phyloP scores from a whole-genome alignment of 2,888 invertebrate genomes.

The Orgyia antiqua region DNA sequence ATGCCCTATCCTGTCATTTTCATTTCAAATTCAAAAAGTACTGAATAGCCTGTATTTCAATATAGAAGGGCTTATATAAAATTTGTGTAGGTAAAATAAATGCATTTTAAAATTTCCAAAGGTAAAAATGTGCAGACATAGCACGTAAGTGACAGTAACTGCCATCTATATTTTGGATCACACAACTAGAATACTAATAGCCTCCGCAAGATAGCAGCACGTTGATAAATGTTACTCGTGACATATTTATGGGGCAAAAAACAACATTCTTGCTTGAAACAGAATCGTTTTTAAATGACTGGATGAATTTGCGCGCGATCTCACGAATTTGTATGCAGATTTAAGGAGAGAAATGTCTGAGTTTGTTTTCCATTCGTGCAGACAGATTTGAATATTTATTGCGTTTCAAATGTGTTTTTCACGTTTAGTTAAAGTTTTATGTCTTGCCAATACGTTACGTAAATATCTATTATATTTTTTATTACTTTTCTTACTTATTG shows the following conservation, averaged over 20 bases:
- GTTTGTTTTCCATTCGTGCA: slow-evolving; percentile 61
- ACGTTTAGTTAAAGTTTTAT: slow-evolving; percentile 10
- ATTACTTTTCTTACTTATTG: too few species aligned
- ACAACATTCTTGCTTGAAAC: slow-evolving; percentile 60
- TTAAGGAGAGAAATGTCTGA: slow-evolving; percentile 65
- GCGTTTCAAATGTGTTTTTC: slow-evolving; percentile 37
- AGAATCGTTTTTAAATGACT: slow-evolving; percentile 73
- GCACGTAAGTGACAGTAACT: slow-evolving; percentile 37
- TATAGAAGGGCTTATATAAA: too few species aligned
- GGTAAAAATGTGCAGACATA: too few species aligned
- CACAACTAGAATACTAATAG: slow-evolving; percentile 33
- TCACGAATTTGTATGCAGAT: slow-evolving; percentile 72
- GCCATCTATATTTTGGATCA: slow-evolving; percentile 47
- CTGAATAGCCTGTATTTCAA: too few species aligned
- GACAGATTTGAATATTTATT: slow-evolving; percentile 57
- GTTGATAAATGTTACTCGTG: slow-evolving; percentile 46
- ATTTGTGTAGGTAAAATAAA: too few species aligned
- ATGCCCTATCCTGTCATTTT: too few species aligned
- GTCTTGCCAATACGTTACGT: slow-evolving; percentile 13
- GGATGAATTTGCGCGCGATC: slow-evolving; percentile 69
- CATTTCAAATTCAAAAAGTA: too few species aligned
- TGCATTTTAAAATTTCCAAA: too few species aligned
- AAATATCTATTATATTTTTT: too few species aligned
- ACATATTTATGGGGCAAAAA: slow-evolving; percentile 66
- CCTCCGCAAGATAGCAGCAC: slow-evolving; percentile 43